phyloP scores from a whole-genome alignment of 2,797 vertebrate species.

The Chaetodon trifasciatus region DNA sequence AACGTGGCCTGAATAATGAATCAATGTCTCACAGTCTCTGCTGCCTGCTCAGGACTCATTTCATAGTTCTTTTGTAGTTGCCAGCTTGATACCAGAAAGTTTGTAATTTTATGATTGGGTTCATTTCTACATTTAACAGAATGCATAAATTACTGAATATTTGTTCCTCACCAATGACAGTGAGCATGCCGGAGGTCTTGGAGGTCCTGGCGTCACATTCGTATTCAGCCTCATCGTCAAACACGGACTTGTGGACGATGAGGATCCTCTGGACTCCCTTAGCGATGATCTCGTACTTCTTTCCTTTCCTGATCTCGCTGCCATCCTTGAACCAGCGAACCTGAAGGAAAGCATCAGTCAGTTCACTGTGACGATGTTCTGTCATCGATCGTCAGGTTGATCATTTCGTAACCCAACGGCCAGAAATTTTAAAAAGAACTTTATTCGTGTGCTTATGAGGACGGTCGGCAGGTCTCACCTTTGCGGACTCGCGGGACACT shows the following conservation, averaged over 20 bases:
- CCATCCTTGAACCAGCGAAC: slow-evolving; percentile 98
- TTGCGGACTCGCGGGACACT: slow-evolving; percentile 93
- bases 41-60: not conserved
- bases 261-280: slow-evolving; percentile 93
- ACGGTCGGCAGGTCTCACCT: slow-evolving; percentile 83
- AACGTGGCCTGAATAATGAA: not conserved
- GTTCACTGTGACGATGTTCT: not conserved
- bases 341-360: slow-evolving; percentile 69
- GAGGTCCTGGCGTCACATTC: slow-evolving; percentile 95
- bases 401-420: no score
- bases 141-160: no score
- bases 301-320: slow-evolving; percentile 95
- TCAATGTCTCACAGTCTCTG: not conserved
- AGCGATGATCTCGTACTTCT: slow-evolving; percentile 95
- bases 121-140: not conserved
- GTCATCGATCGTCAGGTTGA: no score
- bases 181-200: slow-evolving; percentile 93
- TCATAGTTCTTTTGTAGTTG: no score
- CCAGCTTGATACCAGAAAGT: no score
- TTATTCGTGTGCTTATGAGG: not conserved
- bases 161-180: slow-evolving; percentile 90
- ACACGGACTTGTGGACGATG: slow-evolving; percentile 91
- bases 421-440: no score
- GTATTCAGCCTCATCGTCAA: slow-evolving; percentile 97
- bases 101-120: no score